Conservation (phyloP, 2,113 vertebrate species). For the Morphnarchus princeps region DNA sequence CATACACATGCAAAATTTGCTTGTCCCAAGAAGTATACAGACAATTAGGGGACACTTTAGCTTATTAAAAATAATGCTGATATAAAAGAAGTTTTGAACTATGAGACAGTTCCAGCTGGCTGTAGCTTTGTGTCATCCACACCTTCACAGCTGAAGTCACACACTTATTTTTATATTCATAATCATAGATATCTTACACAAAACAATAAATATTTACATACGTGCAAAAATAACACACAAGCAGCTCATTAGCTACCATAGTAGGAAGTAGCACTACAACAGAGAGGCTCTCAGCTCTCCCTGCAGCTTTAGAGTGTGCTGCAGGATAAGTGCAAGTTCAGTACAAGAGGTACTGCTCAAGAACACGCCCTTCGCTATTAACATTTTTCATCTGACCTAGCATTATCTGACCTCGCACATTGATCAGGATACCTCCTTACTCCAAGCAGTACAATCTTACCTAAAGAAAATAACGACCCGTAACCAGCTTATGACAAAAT, state of each 20-base stretch:
- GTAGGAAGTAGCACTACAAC: neutral
- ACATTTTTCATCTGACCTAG: neutral
- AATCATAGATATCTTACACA: neutral
- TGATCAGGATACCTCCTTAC: neutral
- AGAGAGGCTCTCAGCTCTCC: neutral
- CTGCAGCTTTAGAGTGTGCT: neutral
- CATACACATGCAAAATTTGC: neutral
- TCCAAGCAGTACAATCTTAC: neutral
- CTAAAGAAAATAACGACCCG: neutral
- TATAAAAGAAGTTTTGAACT: neutral
- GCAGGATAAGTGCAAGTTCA: neutral
- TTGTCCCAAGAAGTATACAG: neutral
- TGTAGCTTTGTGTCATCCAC: neutral
- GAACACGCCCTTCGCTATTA: neutral
- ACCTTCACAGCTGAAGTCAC: neutral
- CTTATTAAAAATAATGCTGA: neutral
- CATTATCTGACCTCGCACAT: neutral
- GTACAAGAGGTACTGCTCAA: neutral
- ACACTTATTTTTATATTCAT: neutral
- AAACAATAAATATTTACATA: neutral
- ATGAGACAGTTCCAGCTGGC: neutral
- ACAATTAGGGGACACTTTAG: neutral
- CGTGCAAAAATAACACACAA: neutral
- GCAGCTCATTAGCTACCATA: neutral
- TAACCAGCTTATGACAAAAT: neutral